Percentiles rank a stretch among this genome's conserved stretches.
Conservation (phyloP, 2,113 vertebrate species). For the Phodopus roborovskii region DNA sequence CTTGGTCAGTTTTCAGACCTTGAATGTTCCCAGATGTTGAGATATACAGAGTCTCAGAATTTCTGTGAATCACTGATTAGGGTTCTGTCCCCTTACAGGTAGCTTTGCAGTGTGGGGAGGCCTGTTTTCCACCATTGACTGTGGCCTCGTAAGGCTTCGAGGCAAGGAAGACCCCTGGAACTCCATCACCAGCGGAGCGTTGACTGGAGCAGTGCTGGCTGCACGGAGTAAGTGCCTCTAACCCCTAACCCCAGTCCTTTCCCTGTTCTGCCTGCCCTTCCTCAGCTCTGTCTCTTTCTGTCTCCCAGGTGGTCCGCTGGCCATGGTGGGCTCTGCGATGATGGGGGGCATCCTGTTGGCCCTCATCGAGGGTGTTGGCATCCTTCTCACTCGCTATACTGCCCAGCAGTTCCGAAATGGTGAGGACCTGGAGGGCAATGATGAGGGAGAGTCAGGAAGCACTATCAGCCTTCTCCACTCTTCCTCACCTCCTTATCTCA, state of each 20-base stretch:
- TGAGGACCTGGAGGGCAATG: conserved; percentile 81
- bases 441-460: background rate
- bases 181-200: conserved; percentile 93
- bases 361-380: conserved; percentile 93
- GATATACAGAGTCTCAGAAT: background rate
- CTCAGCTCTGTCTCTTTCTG: conserved; percentile 20
- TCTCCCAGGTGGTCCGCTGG: conserved; percentile 91
- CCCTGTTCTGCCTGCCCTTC: background rate
- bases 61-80: background rate
- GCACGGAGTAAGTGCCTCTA: conserved; percentile 90
- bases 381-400: conserved; percentile 93
- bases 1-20: background rate
- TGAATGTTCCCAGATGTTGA: background rate
- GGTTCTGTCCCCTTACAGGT: conserved; percentile 81
- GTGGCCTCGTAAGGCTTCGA: conserved; percentile 90
- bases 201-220: conserved; percentile 93
- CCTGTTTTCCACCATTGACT: conserved; percentile 95
- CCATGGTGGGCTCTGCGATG: conserved; percentile 95
- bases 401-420: conserved; percentile 93
- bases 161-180: conserved; percentile 96
- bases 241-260: background rate
- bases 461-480: background rate
- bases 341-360: conserved; percentile 93
- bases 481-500: conserved; percentile 16
- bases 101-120: conserved; percentile 95